Conservation (phyloP, 2,113 vertebrate species). For the Cercocebus atys region DNA sequence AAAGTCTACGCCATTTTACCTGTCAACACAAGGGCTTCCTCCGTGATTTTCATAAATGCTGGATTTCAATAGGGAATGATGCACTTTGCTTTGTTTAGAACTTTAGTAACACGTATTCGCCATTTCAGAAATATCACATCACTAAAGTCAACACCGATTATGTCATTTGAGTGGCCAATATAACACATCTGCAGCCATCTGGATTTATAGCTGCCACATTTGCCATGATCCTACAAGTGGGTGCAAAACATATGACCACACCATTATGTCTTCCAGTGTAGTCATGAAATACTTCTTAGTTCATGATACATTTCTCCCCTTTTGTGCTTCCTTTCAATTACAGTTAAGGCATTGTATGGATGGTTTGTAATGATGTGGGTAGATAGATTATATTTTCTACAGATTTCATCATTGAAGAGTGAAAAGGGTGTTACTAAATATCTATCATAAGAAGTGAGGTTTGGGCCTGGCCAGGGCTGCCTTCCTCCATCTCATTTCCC, state of each 20-base stretch:
- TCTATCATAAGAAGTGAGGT: not conserved
- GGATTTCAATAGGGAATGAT: not conserved
- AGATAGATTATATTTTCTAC: not conserved
- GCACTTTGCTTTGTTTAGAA: not conserved
- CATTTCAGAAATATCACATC: not conserved
- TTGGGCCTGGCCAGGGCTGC: not conserved
- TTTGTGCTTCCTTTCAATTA: not conserved
- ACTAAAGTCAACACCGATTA: not conserved
- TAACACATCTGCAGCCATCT: not conserved
- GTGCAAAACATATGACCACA: not conserved
- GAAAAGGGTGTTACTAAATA: not conserved
- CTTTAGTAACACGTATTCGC: not conserved
- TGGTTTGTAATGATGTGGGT: not conserved
- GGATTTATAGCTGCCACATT: not conserved
- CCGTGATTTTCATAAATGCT: not conserved
- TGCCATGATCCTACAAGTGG: fast-evolving
- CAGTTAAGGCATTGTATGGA: not conserved
- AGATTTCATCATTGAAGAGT: not conserved
- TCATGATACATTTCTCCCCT: not conserved
- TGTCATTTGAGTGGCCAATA: not conserved
- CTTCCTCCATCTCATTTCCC: not conserved
- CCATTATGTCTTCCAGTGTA: fast-evolving
- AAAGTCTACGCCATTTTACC: not conserved
- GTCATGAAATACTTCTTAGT: not conserved
- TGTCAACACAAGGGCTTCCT: not conserved